Evolutionary conservation across 1,140 invertebrate genomes (phyloP).

Genomic region (Panonychus citri): DNA sequence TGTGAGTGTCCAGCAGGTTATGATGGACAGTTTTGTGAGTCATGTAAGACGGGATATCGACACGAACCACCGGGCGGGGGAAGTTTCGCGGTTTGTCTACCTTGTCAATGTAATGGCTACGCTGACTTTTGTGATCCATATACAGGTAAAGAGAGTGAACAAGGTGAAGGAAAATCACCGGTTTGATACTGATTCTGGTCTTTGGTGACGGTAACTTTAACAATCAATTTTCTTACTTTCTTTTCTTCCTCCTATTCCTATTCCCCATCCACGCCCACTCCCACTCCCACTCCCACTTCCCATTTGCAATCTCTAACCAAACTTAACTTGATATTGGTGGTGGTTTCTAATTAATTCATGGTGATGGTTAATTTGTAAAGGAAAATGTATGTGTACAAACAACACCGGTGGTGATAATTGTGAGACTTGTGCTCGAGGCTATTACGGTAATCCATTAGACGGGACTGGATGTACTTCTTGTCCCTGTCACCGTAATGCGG

Average conservation of each 20-base stretch:
- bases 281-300: too few species aligned
- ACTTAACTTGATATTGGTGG: too few species aligned
- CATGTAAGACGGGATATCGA: slow-evolving; percentile 74
- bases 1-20: slow-evolving; percentile 82
- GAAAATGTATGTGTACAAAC: slow-evolving; percentile 84
- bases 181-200: too few species aligned
- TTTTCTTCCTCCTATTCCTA: too few species aligned
- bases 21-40: slow-evolving; percentile 74
- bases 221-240: too few species aligned
- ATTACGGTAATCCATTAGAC: slow-evolving; percentile 72
- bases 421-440: slow-evolving; percentile 71
- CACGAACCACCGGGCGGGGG: slow-evolving; percentile 71
- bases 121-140: slow-evolving; percentile 86
- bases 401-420: slow-evolving; percentile 90
- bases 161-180: too few species aligned
- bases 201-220: too few species aligned
- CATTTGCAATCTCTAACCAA: too few species aligned
- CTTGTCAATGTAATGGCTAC: slow-evolving; percentile 85
- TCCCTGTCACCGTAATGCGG: slow-evolving; percentile 65
- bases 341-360: too few species aligned
- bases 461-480: slow-evolving; percentile 71
- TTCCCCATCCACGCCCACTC: too few species aligned
- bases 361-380: slow-evolving; percentile 22
- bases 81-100: slow-evolving; percentile 71
- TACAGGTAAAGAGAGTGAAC: slow-evolving; percentile 35